Percentiles rank a stretch among this genome's conserved stretches.
Evolutionary conservation across 2,113 vertebrate genomes (phyloP).

Genomic region (Eurystomus gularis): DNA sequence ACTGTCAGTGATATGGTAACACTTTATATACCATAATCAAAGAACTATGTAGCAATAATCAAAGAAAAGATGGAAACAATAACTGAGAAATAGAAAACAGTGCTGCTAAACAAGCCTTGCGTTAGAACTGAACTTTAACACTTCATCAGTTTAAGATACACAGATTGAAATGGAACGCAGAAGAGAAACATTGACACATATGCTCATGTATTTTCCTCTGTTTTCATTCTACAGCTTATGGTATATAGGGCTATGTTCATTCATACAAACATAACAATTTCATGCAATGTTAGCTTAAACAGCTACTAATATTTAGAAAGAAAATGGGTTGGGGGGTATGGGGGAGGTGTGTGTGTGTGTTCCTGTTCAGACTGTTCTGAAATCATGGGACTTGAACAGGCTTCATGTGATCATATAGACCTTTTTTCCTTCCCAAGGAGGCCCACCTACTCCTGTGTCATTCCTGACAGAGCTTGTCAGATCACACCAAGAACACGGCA

Average conservation of each 20-base stretch:
- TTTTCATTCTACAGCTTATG: background rate
- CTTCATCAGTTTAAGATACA: background rate
- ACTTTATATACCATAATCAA: background rate
- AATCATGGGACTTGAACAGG: background rate
- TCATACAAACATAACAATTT: background rate
- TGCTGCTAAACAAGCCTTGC: background rate
- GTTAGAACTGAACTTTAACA: background rate
- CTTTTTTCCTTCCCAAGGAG: background rate
- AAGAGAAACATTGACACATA: background rate
- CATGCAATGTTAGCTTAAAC: background rate
- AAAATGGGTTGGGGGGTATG: background rate
- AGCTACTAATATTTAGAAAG: background rate
- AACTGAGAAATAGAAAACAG: background rate
- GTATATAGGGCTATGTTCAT: background rate
- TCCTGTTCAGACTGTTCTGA: background rate
- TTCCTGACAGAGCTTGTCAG: background rate
- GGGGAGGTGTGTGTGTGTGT: too few species aligned
- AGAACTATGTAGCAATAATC: background rate
- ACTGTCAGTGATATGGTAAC: background rate
- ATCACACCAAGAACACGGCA: background rate
- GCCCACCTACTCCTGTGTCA: rapidly evolving
- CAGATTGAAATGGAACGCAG: background rate
- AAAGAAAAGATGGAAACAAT: background rate
- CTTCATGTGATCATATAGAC: background rate
- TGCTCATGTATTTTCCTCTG: background rate